Conservation (phyloP, 2,888 invertebrate genomes). For the Heliconius charithonia region DNA sequence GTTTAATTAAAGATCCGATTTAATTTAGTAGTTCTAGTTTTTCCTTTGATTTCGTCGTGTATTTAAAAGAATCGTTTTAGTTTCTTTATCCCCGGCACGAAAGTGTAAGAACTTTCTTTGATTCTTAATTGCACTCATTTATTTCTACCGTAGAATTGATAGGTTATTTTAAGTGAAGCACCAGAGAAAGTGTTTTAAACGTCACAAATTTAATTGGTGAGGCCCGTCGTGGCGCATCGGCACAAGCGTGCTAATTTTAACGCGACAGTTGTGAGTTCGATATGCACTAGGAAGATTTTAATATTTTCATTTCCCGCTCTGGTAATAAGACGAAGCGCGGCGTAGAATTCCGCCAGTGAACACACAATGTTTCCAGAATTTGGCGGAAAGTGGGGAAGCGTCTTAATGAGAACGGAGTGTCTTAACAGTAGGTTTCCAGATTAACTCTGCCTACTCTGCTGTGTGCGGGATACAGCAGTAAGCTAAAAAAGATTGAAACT, state of each 20-base stretch:
- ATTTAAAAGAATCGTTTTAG: constrained; percentile 23
- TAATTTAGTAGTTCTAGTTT: constrained; percentile 13
- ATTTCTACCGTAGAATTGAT: constrained; percentile 7
- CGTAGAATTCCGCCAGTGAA: too few relatives aligned
- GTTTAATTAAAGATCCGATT: background rate
- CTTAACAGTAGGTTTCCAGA: too few relatives aligned
- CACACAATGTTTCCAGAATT: too few relatives aligned
- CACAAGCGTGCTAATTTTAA: background rate
- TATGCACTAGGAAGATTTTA: background rate
- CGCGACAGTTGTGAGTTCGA: background rate
- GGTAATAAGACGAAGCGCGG: too few relatives aligned
- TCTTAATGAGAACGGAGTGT: too few relatives aligned
- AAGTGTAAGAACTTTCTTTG: constrained; percentile 11
- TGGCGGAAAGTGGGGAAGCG: too few relatives aligned
- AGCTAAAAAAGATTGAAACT: too few relatives aligned
- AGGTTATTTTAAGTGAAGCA: constrained; percentile 12
- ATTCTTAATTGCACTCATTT: constrained; percentile 23
- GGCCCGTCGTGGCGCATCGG: background rate
- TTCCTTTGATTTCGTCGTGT: constrained; percentile 10
- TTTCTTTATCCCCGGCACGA: constrained; percentile 12
- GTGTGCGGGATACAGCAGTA: too few relatives aligned
- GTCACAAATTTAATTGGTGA: constrained; percentile 3
- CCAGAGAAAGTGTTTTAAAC: constrained; percentile 1
- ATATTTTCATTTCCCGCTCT: too few relatives aligned
- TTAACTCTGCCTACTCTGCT: too few relatives aligned